These are phyloP conservation scores for Apostichopus leukothele DNA, from an alignment of 53 echinoderm and acorn worm genomes.

Conservation along the genomic window DNA sequence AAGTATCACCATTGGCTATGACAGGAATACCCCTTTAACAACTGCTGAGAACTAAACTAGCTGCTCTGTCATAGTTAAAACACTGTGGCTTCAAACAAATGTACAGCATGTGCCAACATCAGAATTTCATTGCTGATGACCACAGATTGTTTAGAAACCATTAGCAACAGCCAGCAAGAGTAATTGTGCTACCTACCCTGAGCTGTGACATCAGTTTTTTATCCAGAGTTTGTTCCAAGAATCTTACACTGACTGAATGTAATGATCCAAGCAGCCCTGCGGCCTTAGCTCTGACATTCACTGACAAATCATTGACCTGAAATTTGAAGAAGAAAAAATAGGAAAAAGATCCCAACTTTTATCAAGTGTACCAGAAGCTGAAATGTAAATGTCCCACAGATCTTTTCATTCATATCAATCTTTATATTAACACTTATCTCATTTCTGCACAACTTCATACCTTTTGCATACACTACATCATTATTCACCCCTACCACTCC, in stretches of 20 bases:
- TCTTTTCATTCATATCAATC: too few species aligned
- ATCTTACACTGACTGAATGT: conserved; percentile 77
- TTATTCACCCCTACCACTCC: neutral
- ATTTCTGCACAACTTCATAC: conserved; percentile 71
- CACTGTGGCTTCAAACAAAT: neutral
- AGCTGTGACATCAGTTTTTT: conserved; percentile 96
- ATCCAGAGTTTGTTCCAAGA: conserved; percentile 89
- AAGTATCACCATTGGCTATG: too few species aligned
- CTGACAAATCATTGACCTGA: conserved; percentile 68
- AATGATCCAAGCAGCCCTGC: conserved; percentile 86
- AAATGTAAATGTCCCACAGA: too few species aligned
- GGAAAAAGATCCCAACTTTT: conserved; percentile 49
- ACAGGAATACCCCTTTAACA: too few species aligned
- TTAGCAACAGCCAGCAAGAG: too few species aligned
- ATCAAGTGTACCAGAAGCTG: too few species aligned
- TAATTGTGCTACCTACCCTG: conserved; percentile 57
- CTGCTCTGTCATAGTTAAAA: too few species aligned
- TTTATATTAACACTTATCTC: conserved; percentile 57
- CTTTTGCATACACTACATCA: too few species aligned
- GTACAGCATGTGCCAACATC: neutral
- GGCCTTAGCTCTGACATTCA: conserved; percentile 77
- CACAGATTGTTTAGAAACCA: too few species aligned
- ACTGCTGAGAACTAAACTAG: too few species aligned
- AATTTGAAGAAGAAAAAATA: neutral
- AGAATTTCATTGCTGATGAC: too few species aligned